Base-by-base conservation (phyloP, 1,140 invertebrate genomes). In the Drosophila parabipectinata region DNA sequence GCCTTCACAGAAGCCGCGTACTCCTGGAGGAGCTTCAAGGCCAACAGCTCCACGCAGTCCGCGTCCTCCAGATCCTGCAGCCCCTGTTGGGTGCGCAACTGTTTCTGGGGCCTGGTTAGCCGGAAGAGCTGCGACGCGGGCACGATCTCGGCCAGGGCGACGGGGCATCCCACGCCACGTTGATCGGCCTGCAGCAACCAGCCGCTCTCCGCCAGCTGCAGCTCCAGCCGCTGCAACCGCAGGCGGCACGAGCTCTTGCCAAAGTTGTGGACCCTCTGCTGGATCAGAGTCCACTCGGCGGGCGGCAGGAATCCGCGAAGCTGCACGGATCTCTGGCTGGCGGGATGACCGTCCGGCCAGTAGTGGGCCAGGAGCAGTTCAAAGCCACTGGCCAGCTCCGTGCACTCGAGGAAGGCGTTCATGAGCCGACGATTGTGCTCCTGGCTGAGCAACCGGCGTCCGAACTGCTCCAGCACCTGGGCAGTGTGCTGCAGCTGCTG, bases 211-310 rank as follows among this genome's bases (percentile, higher is more conserved):
- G 18, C 37, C 24, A 79, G 48, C 56, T 91, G 91, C 21, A 84
- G 8, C 6, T 75, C 77, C 14, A 92, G 48, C 1, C 79, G 76
- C 48, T 90, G 76, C 37, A 90, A 34, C 2, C 85, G 66, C 52
- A 69, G 73, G 1, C 89, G 82, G 15, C 87, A 87, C 6, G 58
- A 32, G 6, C 54, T 60, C 28, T 90, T 87, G 24, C 91, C 91
- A 21, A 91, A 91, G 15, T 92, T 91, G n/a, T 85, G 59, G 12
- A 92, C 82, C 7, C 89, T 56, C 53, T 92, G 87, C 18, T 78
- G 74, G 14, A 92, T 79, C 30, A 83, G 53, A 0, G 72, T 68
- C 91, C 91, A 92, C 37, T 91, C 78, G 10, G 77, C 60, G 14
- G 39, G n/a, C 0, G 69, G 48, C 12, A 92, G 67, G 39, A 90